These are phyloP conservation scores for Amphimallon solstitiale DNA, from an alignment of 2,888 invertebrate species.

Conservation along the genomic window DNA sequence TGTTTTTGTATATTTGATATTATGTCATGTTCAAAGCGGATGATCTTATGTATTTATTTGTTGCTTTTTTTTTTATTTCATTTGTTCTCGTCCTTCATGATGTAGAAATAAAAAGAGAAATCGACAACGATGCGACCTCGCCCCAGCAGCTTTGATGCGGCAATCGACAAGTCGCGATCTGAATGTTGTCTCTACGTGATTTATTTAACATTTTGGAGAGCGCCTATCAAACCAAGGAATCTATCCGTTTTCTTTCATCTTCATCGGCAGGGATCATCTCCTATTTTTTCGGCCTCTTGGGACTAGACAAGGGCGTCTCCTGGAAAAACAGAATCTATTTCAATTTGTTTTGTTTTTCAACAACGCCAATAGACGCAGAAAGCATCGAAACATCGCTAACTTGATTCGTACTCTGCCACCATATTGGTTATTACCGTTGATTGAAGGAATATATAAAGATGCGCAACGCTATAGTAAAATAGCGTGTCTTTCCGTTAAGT, in stretches of 20 bases:
- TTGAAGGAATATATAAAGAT: too few relatives aligned
- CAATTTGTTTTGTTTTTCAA: slow-evolving; percentile 26
- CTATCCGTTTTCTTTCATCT: background rate
- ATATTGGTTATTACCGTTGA: too few relatives aligned
- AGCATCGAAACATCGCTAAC: background rate
- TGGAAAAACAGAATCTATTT: slow-evolving; percentile 44
- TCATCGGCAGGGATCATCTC: slow-evolving; percentile 3
- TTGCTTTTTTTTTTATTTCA: background rate
- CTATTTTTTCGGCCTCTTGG: slow-evolving; percentile 51
- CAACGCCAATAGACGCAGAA: background rate
- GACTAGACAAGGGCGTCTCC: slow-evolving; percentile 52
- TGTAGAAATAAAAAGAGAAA: background rate
- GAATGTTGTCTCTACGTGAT: too few relatives aligned
- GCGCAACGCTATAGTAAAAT: too few relatives aligned
- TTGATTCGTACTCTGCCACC: too few relatives aligned
- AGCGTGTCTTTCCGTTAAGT: too few relatives aligned
- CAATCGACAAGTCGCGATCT: background rate
- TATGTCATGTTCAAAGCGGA: too few relatives aligned
- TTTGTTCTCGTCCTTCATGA: slow-evolving; percentile 2
- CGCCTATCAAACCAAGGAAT: background rate
- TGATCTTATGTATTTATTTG: background rate
- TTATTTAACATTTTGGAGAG: background rate
- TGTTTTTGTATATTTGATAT: too few relatives aligned
- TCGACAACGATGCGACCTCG: slow-evolving; percentile 21
- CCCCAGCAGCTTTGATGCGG: background rate